phyloP scores from a whole-genome alignment of 2,797 vertebrate species.

The Merluccius polli region DNA sequence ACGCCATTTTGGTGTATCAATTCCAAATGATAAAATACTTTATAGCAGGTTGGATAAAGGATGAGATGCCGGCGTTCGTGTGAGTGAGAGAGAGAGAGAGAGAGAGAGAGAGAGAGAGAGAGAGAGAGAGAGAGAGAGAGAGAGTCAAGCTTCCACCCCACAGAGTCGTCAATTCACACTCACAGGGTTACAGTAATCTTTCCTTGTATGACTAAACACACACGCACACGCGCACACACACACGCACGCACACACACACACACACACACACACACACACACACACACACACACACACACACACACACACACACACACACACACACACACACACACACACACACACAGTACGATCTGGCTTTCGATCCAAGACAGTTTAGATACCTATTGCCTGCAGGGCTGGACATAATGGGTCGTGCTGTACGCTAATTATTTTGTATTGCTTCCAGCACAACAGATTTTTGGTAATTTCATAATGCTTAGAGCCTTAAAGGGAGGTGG shows the following conservation, averaged over 20 bases:
- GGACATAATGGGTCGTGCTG: too few relatives aligned
- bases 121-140: conserved; percentile 7
- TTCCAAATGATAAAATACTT: background rate
- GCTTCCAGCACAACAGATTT: too few relatives aligned
- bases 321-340: too few relatives aligned
- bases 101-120: background rate
- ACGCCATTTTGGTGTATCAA: background rate
- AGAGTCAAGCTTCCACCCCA: background rate
- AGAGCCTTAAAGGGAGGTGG: too few relatives aligned
- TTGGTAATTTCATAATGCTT: too few relatives aligned
- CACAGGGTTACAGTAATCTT: conserved; percentile 2
- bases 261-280: background rate
- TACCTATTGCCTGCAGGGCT: too few relatives aligned
- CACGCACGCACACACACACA: conserved; percentile 2
- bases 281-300: background rate
- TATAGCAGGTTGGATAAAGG: too few relatives aligned
- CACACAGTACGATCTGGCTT: too few relatives aligned
- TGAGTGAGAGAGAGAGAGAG: conserved; percentile 1
- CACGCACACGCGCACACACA: conserved; percentile 1
- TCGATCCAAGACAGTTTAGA: too few relatives aligned
- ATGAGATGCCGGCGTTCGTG: background rate
- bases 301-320: too few relatives aligned
- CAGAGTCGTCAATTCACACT: background rate
- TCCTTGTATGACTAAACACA: background rate
- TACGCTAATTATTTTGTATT: too few relatives aligned